These are phyloP conservation scores for Trissolcus basalis DNA, from an alignment of 1,140 invertebrate genomes.

Conservation along the genomic window DNA sequence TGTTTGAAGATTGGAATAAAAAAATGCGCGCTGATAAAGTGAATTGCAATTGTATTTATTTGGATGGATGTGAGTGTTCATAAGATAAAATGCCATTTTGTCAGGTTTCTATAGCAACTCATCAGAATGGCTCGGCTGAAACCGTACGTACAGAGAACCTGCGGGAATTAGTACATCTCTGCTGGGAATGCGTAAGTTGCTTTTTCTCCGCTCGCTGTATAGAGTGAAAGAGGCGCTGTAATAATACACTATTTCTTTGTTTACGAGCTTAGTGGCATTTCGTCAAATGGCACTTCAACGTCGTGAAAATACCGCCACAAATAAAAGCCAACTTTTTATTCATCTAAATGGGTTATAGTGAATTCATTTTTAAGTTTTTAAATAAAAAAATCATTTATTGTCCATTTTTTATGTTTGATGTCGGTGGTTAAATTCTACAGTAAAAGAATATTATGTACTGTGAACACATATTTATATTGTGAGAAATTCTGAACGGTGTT, in stretches of 20 bases:
- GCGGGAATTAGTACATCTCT: slow-evolving; percentile 18
- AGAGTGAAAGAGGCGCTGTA: slow-evolving; percentile 20
- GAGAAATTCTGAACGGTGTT: too few species aligned
- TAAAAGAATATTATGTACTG: too few species aligned
- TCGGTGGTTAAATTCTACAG: too few species aligned
- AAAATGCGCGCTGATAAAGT: too few species aligned
- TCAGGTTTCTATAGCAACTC: slow-evolving; percentile 27
- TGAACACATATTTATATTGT: too few species aligned
- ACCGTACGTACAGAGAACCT: slow-evolving; percentile 11
- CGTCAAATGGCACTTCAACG: slow-evolving; percentile 4
- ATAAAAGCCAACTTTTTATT: too few species aligned
- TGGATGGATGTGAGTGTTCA: not conserved
- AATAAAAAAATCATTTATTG: too few species aligned
- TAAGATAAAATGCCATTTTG: slow-evolving; percentile 26
- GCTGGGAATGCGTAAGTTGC: slow-evolving; percentile 18
- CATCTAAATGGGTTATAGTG: too few species aligned
- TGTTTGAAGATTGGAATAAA: too few species aligned
- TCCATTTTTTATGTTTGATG: too few species aligned
- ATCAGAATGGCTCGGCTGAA: slow-evolving; percentile 17
- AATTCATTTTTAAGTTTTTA: too few species aligned
- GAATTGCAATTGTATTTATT: slow-evolving; percentile 2
- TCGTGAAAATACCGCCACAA: not conserved
- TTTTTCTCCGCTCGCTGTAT: slow-evolving; percentile 5
- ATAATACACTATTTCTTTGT: slow-evolving; percentile 20
- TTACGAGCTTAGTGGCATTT: slow-evolving; percentile 21